A percentile compares a stretch with the other conserved stretches of the same genome.
Conservation (phyloP, 2,113 vertebrate species). For the Syngnathus typhle region DNA sequence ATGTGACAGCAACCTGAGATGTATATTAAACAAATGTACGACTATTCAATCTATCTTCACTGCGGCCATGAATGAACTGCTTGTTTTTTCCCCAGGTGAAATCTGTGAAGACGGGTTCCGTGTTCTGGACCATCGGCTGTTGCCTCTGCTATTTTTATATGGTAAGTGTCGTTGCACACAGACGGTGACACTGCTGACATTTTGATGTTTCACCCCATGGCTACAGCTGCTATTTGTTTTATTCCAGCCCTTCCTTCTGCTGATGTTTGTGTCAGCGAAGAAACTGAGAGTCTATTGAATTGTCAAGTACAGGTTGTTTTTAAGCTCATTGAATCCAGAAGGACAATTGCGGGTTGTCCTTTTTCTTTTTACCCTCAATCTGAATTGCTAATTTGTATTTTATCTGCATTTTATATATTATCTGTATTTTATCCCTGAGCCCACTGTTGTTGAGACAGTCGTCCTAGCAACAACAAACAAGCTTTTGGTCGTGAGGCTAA, state of each 20-base stretch:
- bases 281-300: neutral
- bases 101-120: constrained; percentile 93
- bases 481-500: constrained; percentile 8
- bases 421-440: neutral
- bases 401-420: constrained; percentile 6
- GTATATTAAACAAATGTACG: no score
- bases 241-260: neutral
- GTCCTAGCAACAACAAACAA: constrained; percentile 9
- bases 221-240: neutral
- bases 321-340: neutral
- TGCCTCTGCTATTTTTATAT: constrained; percentile 97
- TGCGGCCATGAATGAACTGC: no score
- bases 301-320: neutral
- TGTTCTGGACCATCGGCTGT: constrained; percentile 95
- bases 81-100: constrained; percentile 79
- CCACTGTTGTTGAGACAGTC: constrained; percentile 14
- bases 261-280: neutral
- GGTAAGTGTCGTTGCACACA: constrained; percentile 70
- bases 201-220: neutral
- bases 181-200: neutral
- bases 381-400: constrained; percentile 11
- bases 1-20: no score
- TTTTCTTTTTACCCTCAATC: no score
- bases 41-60: no score
- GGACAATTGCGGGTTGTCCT: neutral